These are phyloP conservation scores for Rhopalosiphum nymphaeae DNA, from an alignment of 2,888 invertebrate genomes.

Conservation along the genomic window DNA sequence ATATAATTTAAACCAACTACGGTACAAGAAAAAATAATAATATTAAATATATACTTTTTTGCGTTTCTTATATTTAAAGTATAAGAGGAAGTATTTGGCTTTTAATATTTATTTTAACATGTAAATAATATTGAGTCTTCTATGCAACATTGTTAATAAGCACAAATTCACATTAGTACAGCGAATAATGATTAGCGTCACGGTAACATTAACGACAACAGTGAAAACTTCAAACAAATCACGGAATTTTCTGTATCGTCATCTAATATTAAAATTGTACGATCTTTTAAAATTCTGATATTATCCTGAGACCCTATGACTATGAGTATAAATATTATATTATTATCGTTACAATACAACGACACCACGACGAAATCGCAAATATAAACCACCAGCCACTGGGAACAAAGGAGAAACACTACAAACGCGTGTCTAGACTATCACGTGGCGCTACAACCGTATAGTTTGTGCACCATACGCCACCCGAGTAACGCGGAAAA, in stretches of 20 bases:
- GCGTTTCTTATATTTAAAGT: not conserved
- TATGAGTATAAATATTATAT: not conserved
- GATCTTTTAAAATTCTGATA: not conserved
- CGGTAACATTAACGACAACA: not conserved
- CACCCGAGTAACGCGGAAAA: not conserved
- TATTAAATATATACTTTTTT: not conserved
- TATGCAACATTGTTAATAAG: not conserved
- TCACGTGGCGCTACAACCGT: slow-evolving; percentile 45
- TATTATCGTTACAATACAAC: not conserved
- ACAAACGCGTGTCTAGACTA: slow-evolving; percentile 42
- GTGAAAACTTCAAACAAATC: not conserved
- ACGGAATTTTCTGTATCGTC: not conserved
- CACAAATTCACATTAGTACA: not conserved
- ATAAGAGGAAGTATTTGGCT: not conserved
- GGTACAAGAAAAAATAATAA: not conserved
- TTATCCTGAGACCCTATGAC: not conserved
- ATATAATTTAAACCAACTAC: not conserved
- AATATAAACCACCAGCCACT: not conserved
- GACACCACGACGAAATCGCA: too few relatives aligned
- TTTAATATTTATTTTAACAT: not conserved
- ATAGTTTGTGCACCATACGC: not conserved
- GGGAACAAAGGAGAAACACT: not conserved
- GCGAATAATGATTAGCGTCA: not conserved
- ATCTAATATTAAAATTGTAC: not conserved
- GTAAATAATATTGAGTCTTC: not conserved